Base-by-base conservation (phyloP, 2,888 invertebrate genomes). In the Drosophila pseudotakahashii region DNA sequence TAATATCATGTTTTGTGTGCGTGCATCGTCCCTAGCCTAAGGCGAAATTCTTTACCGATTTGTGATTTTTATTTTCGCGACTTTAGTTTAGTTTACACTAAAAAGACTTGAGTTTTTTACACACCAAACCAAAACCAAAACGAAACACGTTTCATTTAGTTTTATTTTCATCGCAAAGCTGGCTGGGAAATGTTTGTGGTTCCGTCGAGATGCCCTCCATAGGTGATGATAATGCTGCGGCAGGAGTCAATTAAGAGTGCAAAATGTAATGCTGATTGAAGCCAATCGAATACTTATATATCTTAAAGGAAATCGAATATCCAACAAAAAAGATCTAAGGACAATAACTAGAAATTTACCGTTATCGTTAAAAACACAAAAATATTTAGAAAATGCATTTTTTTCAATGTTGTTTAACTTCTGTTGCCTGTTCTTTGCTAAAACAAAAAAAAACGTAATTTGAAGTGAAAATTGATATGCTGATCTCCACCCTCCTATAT, bases 261-360 rank as follows among this genome's bases (percentile, higher is more conserved):
- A 52, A 75, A 74, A 64, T 11, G 14, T 61, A 51, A 47, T 54
- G 67, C 23, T 48, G 63, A 54, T 59, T 41, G 52, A 50, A 57
- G 57, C 44, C 14, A 74, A 69, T 59, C 72, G 72, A 68, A 75
- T 62, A 48, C 48, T 60, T 59, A 59, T 48, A 62, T 60, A 75
- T 52, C 62, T 50, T 63, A 48, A 42, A 34, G 48, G 48, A 63
- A 63, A 48, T 61, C 57, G 70, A 66, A 77, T 78, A 79, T 85
- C 81, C 78, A 74, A 66, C 50, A 16, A 42, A 70, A 68, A 60
- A 78, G 78, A 73, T 73, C 77, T 63, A 78, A 81, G 74, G 85
- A 89, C 86, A 89, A 89, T 87, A 89, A 89, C 73, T 89, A 89
- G 89, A 77, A 87, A 81, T 78, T 76, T 76, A 78, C 76, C 75